A percentile compares a stretch with the other conserved stretches of the same genome.
Evolutionary conservation across 37 sponge, comb jelly and placozoan species (phyloP).

Genomic region (Halichondria panicea): DNA sequence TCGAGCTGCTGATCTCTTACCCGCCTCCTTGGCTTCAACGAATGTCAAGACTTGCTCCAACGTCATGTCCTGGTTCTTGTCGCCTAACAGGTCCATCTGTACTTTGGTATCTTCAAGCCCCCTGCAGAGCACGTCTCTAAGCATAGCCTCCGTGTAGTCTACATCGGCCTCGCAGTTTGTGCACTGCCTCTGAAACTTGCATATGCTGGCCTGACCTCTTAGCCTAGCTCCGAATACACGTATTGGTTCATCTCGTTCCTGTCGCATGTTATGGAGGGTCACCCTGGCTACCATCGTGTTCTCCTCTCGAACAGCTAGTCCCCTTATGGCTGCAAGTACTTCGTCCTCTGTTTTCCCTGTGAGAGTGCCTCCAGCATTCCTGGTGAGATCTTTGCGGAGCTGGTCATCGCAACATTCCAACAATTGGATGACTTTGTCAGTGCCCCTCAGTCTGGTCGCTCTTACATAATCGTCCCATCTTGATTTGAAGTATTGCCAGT

Average conservation of each 20-base stretch:
- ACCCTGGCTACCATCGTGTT: slow-evolving; percentile 31
- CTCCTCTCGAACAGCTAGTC: slow-evolving; percentile 28
- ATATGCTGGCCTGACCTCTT: slow-evolving; percentile 30
- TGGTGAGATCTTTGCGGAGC: slow-evolving; percentile 47
- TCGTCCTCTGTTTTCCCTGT: slow-evolving; percentile 27
- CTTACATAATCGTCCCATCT: slow-evolving; percentile 40
- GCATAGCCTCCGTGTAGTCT: slow-evolving; percentile 39
- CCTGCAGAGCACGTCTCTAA: slow-evolving; percentile 34
- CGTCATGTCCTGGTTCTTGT: slow-evolving; percentile 49
- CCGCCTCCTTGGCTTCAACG: slow-evolving; percentile 36
- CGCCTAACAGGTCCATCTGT: slow-evolving; percentile 45
- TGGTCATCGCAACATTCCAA: slow-evolving; percentile 45
- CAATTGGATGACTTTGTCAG: slow-evolving; percentile 26
- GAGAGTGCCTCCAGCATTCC: slow-evolving; percentile 38
- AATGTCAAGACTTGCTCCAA: slow-evolving; percentile 17
- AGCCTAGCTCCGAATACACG: slow-evolving; percentile 36
- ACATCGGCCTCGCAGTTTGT: slow-evolving; percentile 22
- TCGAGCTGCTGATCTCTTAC: slow-evolving; percentile 32
- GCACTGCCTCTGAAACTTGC: slow-evolving; percentile 33
- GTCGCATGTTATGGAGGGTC: slow-evolving; percentile 43
- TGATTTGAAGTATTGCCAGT: slow-evolving; percentile 43
- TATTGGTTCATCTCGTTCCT: slow-evolving; percentile 50
- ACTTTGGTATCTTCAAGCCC: slow-evolving; percentile 37
- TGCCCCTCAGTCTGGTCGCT: slow-evolving; percentile 16
- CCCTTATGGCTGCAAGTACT: slow-evolving; percentile 25